phyloP scores from a whole-genome alignment of 2,797 vertebrate species.

The Prunella strophiata region DNA sequence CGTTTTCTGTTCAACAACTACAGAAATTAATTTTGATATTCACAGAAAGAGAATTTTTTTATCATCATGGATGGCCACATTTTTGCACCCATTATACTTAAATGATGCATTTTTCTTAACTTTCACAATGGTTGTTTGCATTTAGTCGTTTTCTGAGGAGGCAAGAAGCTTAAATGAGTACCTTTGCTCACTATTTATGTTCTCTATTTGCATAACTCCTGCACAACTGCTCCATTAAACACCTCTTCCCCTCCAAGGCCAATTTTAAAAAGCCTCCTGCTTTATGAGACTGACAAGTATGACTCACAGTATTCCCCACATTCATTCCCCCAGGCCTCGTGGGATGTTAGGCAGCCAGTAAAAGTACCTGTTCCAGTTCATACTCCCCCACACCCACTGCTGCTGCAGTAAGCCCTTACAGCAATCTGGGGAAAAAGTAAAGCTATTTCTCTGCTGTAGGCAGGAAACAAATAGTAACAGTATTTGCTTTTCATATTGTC shows the following conservation, averaged over 20 bases:
- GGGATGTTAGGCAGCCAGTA: neutral
- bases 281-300: conserved; percentile 34
- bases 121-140: neutral
- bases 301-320: conserved; percentile 38
- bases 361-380: conserved; percentile 45
- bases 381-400: neutral
- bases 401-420: neutral
- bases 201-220: conserved; percentile 33
- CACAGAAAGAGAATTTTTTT: neutral
- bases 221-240: conserved; percentile 54
- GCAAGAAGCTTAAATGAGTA: conserved; percentile 5
- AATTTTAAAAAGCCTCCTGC: conserved; percentile 32
- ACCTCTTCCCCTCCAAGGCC: conserved; percentile 46
- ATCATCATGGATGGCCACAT: neutral
- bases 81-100: neutral
- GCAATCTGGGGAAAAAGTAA: neutral
- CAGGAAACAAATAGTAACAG: neutral
- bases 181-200: conserved; percentile 44
- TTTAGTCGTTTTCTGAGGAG: conserved; percentile 19
- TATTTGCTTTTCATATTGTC: neutral
- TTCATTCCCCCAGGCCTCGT: neutral
- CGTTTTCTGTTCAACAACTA: neutral
- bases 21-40: neutral
- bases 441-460: neutral
- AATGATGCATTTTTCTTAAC: neutral